Conservation (phyloP, 2,888 invertebrate species). For the Emmelina monodactyla region DNA sequence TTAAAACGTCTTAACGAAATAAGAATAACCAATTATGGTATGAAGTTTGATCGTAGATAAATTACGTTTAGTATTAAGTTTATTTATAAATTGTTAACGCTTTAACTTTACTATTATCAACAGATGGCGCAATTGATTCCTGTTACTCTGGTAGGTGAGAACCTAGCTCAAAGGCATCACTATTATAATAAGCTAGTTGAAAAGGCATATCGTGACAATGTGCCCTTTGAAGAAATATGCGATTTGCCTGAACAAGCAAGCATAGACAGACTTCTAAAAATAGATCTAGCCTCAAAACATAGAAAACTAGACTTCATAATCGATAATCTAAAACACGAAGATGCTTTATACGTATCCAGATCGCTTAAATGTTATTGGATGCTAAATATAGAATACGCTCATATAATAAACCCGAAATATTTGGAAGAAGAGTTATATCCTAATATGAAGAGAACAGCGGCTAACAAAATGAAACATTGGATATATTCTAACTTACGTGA, state of each 20-base stretch:
- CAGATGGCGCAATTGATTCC: slow-evolving; percentile 26
- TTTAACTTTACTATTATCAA: too few species aligned
- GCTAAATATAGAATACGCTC: slow-evolving; percentile 20
- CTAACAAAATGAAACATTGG: slow-evolving; percentile 33
- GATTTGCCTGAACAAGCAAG: slow-evolving; percentile 23
- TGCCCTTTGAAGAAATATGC: slow-evolving; percentile 15
- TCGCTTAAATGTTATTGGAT: slow-evolving; percentile 38
- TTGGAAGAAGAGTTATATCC: slow-evolving; percentile 33
- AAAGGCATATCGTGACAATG: slow-evolving; percentile 15
- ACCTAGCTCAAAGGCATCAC: slow-evolving; percentile 29
- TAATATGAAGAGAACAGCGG: slow-evolving; percentile 34
- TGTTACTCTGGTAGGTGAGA: slow-evolving; percentile 25
- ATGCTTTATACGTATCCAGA: slow-evolving; percentile 40
- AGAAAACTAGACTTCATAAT: slow-evolving; percentile 31
- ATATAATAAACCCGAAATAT: slow-evolving; percentile 32
- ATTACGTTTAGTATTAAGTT: too few species aligned
- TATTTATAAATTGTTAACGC: too few species aligned
- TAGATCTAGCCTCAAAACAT: slow-evolving; percentile 33
- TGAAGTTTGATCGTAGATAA: too few species aligned
- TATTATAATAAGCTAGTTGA: slow-evolving; percentile 27
- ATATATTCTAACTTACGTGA: slow-evolving; percentile 25
- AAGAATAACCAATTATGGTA: too few species aligned
- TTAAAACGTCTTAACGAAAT: too few species aligned
- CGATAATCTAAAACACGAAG: slow-evolving; percentile 30
- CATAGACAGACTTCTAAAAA: slow-evolving; percentile 37